Evolutionary conservation across 2,888 invertebrate genomes (phyloP), one percentile per base, ranked within the genome.

Genomic region (Cremastobaeus sp.): DNA sequence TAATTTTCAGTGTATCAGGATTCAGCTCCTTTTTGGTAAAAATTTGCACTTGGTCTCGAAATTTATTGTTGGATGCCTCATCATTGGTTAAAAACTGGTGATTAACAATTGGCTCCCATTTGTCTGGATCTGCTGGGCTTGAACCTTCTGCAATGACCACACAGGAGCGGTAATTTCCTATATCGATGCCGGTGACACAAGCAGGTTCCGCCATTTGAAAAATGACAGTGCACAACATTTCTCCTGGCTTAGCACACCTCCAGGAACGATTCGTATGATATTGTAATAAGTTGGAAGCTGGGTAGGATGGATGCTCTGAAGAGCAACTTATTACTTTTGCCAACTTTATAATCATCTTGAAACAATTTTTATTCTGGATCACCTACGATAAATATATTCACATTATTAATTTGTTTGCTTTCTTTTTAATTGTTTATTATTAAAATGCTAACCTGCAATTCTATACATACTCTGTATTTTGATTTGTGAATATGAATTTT

Each of bases 291-390:
- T 86, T 87, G 3, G 81, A 75, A 0, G 83, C 83, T 21, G 85
- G 87, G 77, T 83, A 85, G 0, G 73, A 76, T 1, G 83, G 79
- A 68, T 87, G 85, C 60, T 87, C 86, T 1, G 87, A 86, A 0
- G 86, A 83, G 66, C 84, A 87, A 25, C 79, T 84, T 62, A 87
- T 82, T 37, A 87, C 48, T 68, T 82, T 85, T 15, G 76, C 55
- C 0, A 87, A 65, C 78, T 86, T 85, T 17, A 87, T 82, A 11
- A 86, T 84, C 87, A 87, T 87, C n/a, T n/a, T n/a, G n/a, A n/a
- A n/a, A n/a, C n/a, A n/a, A n/a, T n/a, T n/a, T n/a, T n/a, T n/a
- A n/a, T n/a, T n/a, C n/a, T n/a, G n/a, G n/a, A n/a, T n/a, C n/a
- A n/a, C n/a, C n/a, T n/a, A n/a, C n/a, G n/a, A n/a, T n/a, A n/a